Conservation (phyloP, 2,113 vertebrate species). For the Sceloporus undulatus region DNA sequence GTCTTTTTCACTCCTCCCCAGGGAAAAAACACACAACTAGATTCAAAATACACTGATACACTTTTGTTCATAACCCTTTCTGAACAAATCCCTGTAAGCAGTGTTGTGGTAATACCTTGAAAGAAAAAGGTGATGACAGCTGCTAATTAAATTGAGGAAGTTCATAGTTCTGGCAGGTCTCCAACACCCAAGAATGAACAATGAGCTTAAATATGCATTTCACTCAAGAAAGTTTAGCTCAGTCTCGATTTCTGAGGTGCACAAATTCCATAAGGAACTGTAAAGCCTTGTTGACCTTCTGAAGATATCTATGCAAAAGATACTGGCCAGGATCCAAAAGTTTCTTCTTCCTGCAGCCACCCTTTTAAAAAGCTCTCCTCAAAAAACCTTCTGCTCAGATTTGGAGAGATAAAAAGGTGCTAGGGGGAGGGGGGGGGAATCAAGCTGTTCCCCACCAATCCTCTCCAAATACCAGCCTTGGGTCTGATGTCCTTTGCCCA, state of each 20-base stretch:
- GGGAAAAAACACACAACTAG: too few relatives aligned
- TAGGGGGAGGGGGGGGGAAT: too few relatives aligned
- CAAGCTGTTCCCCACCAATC: too few relatives aligned
- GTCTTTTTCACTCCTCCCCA: not conserved
- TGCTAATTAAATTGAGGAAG: slow-evolving; percentile 36
- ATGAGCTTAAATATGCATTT: not conserved
- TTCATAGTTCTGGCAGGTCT: not conserved
- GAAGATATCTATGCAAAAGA: not conserved
- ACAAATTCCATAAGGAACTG: not conserved
- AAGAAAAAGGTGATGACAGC: slow-evolving; percentile 13
- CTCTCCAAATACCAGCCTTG: not conserved
- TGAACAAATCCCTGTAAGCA: not conserved
- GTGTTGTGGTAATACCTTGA: not conserved
- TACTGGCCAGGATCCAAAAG: not conserved
- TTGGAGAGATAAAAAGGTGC: not conserved
- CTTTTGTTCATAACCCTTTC: not conserved
- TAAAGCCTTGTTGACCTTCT: not conserved
- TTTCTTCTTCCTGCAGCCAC: not conserved
- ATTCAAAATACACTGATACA: not conserved
- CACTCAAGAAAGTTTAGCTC: not conserved
- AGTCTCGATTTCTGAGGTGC: not conserved
- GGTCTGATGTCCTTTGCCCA: not conserved
- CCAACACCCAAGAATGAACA: not conserved
- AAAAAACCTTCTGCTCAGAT: not conserved
- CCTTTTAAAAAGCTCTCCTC: not conserved